Conservation (phyloP, 2,888 invertebrate genomes). For the Mimas tiliae region DNA sequence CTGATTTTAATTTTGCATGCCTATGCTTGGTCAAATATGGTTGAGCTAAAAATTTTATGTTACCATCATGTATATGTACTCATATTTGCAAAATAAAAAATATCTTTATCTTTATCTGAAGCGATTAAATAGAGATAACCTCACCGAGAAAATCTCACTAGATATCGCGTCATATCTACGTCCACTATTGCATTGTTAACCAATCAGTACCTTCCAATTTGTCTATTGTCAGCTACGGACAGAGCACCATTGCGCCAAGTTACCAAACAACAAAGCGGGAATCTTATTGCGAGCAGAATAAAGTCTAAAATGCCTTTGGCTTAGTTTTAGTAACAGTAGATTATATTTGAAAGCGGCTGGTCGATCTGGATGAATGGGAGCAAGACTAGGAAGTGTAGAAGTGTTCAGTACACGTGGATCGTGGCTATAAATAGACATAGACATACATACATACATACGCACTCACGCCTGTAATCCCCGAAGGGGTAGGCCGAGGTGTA, state of each 20-base stretch:
- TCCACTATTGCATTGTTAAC: constrained; percentile 45
- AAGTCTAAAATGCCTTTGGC: constrained; percentile 17
- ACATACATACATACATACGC: no score
- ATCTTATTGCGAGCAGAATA: constrained; percentile 2
- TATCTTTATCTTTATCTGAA: no score
- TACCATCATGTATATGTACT: no score
- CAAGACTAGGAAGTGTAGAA: constrained; percentile 30
- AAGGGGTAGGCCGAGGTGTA: no score
- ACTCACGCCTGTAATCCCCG: no score
- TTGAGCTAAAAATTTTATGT: no score
- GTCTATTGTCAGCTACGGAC: constrained; percentile 45
- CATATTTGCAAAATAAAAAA: no score
- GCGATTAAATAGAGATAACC: no score
- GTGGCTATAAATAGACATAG: neutral
- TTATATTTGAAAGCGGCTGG: constrained; percentile 15
- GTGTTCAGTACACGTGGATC: constrained; percentile 19
- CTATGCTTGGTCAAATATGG: no score
- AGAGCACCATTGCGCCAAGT: constrained; percentile 34
- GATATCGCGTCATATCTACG: constrained; percentile 19
- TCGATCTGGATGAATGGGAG: constrained; percentile 29
- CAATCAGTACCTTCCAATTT: constrained; percentile 49
- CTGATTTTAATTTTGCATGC: no score
- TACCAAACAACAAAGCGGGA: neutral
- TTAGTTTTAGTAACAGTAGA: neutral
- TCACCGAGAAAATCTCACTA: neutral